Base-by-base conservation (phyloP, 2,888 invertebrate genomes). In the Rugalucina vietnamica region DNA sequence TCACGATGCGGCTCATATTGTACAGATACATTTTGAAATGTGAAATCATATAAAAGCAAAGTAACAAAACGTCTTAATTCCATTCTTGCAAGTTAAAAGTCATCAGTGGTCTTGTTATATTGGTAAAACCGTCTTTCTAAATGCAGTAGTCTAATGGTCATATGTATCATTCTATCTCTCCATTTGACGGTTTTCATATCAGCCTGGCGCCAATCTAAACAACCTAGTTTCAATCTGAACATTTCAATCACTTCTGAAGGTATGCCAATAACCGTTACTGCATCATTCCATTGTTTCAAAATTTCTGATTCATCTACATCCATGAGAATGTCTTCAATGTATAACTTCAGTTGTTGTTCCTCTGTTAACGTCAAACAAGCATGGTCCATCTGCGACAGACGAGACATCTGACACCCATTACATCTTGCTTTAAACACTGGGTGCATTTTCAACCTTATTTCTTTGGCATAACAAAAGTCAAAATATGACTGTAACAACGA, bases 401-500 rank as follows among this genome's bases (percentile, higher is more conserved):
- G 29, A 54, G 39, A 29, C 10, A 57, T 37, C 29, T 71, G 37
- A 74, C 82, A 85, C 21, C 85, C 85, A 8, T 29, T 14, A 73
- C 85, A 82, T 36, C 70, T 82, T 32, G 36, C 73, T 77, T 37
- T 77, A 24, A 85, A 80, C 0, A 85, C 82, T 18, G 70, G 10
- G 60, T 32, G 12, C 73, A 73, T 73, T n/a, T n/a, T n/a, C 36
- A 70, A 73, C 14, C n/a, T 27, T 57, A 82, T 79, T 76, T 85
- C 82, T 57, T 76, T 50, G 24, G 82, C 82, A 34, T 81, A 85
- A 34, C 72, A 76, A 79, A 82, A 85, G 39, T 85, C 79, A 29
- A 82, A 85, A 69, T 85, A 85, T 36, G 76, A 85, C 10, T 82
- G 69, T 32, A 85, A 29, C 54, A 85, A 73, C 10, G 82, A 73